These are phyloP conservation scores for Lepeophtheirus salmonis DNA, from an alignment of 1,140 invertebrate genomes.

Conservation along the genomic window DNA sequence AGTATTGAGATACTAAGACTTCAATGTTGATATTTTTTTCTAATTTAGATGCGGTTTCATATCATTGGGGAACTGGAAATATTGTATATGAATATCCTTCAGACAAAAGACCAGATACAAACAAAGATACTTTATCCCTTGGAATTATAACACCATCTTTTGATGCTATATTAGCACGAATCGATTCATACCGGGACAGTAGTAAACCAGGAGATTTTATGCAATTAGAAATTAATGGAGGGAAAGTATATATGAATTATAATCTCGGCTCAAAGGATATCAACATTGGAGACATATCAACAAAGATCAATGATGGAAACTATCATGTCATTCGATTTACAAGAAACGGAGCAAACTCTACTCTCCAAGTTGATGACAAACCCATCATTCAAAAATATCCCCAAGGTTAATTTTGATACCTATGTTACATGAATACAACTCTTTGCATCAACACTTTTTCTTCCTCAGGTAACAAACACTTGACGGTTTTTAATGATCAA, in stretches of 20 bases:
- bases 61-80: slow-evolving; percentile 69
- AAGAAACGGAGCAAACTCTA: slow-evolving; percentile 65
- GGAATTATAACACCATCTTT: slow-evolving; percentile 57
- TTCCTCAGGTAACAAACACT: neutral
- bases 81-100: slow-evolving; percentile 67
- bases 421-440: too few species aligned
- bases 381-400: neutral
- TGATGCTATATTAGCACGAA: slow-evolving; percentile 64
- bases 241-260: slow-evolving; percentile 13
- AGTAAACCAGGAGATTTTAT: slow-evolving; percentile 61
- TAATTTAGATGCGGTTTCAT: slow-evolving; percentile 76
- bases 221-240: slow-evolving; percentile 54
- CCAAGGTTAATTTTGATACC: too few species aligned
- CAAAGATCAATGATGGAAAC: slow-evolving; percentile 74
- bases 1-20: neutral
- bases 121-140: slow-evolving; percentile 63
- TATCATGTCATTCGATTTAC: slow-evolving; percentile 83
- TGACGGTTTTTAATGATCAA: slow-evolving; percentile 15
- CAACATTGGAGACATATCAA: slow-evolving; percentile 21
- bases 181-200: slow-evolving; percentile 52
- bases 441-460: neutral
- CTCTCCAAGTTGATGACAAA: slow-evolving; percentile 66
- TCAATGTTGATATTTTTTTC: neutral
- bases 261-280: slow-evolving; percentile 14
- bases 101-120: slow-evolving; percentile 59